Conservation (phyloP, 2,797 vertebrate species). For the Sibirionetta formosa region DNA sequence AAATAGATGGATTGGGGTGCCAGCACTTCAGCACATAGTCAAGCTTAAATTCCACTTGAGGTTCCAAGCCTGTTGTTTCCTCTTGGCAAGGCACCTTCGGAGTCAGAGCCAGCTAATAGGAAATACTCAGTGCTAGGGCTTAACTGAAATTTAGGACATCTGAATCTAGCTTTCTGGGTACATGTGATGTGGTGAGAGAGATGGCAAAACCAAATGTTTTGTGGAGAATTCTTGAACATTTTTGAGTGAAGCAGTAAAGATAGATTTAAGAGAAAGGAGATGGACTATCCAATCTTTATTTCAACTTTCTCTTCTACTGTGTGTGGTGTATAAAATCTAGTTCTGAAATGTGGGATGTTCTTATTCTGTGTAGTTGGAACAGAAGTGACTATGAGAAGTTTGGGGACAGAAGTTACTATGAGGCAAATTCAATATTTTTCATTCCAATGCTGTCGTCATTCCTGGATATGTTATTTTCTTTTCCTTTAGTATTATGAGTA, state of each 20-base stretch:
- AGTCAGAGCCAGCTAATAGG: conserved; percentile 35
- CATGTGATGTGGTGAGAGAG: background rate
- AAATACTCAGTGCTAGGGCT: background rate
- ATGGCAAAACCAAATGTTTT: background rate
- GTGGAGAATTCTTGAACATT: background rate
- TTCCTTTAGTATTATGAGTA: background rate
- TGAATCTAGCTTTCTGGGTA: background rate
- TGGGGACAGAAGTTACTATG: background rate
- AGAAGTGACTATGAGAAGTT: background rate
- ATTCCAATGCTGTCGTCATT: background rate
- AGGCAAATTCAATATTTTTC: background rate
- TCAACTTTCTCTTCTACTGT: background rate
- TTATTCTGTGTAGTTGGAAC: background rate
- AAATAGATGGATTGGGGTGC: background rate
- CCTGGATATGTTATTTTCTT: background rate
- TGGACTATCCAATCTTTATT: background rate
- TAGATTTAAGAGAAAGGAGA: background rate
- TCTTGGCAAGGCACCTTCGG: conserved; percentile 10
- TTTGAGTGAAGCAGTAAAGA: background rate
- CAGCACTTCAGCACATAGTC: conserved; percentile 1
- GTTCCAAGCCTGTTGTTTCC: conserved; percentile 14
- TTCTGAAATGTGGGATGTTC: background rate
- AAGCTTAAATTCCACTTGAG: background rate
- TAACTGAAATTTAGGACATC: conserved; percentile 8
- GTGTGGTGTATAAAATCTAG: background rate